Conservation (phyloP, 2,888 invertebrate genomes). For the Athripsodes cinereus region DNA sequence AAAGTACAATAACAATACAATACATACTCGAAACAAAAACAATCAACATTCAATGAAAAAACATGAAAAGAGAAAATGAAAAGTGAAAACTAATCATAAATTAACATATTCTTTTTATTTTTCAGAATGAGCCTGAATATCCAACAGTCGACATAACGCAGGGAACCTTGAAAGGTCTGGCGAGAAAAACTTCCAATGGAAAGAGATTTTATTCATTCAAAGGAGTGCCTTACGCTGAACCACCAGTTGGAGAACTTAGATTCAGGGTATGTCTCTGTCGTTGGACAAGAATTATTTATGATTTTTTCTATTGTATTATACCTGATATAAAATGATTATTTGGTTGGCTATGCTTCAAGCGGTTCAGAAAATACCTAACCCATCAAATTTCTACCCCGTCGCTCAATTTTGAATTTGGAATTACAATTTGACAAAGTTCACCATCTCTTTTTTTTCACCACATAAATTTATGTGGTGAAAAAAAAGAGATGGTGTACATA, state of each 20-base stretch:
- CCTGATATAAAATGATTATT: too few relatives aligned
- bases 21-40: too few relatives aligned
- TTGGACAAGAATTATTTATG: background rate
- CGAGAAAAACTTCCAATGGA: conserved; percentile 36
- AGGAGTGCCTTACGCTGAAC: conserved; percentile 40
- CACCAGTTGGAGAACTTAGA: conserved; percentile 35
- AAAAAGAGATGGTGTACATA: too few relatives aligned
- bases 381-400: too few relatives aligned
- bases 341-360: too few relatives aligned
- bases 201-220: conserved; percentile 41
- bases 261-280: conserved; percentile 36
- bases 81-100: background rate
- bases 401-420: too few relatives aligned
- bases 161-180: conserved; percentile 38
- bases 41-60: too few relatives aligned
- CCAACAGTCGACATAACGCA: conserved; percentile 34
- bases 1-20: too few relatives aligned
- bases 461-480: too few relatives aligned
- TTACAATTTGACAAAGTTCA: too few relatives aligned
- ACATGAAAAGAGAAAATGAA: background rate
- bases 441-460: too few relatives aligned
- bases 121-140: conserved; percentile 1
- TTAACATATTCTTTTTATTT: background rate
- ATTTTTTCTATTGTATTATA: background rate
- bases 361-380: too few relatives aligned